A percentile compares a stretch with the other conserved stretches of the same genome.
These are phyloP conservation scores for Dyspetes luteomarginatus DNA, from an alignment of 2,888 invertebrate genomes.

Conservation along the genomic window DNA sequence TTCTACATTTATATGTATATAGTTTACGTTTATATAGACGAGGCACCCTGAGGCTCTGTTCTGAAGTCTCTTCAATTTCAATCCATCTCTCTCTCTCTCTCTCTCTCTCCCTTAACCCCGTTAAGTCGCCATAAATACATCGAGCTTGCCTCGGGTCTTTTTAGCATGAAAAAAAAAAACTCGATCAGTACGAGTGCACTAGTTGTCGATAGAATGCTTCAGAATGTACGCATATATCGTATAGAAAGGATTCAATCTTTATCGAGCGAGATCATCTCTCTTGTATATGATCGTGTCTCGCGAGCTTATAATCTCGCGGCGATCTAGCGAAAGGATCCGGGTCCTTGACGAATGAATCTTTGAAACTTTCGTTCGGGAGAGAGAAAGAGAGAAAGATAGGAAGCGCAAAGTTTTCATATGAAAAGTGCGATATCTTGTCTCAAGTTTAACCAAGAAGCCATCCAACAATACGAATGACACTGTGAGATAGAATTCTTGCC, in stretches of 20 bases:
- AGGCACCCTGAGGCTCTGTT: background rate
- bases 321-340: constrained; percentile 55
- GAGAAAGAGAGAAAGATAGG: constrained; percentile 2
- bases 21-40: background rate
- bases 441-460: background rate
- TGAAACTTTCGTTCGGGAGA: constrained; percentile 49
- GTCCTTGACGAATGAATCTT: constrained; percentile 46
- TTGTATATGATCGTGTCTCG: constrained; percentile 37
- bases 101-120: too few relatives aligned
- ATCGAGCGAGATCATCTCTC: constrained; percentile 30
- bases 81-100: background rate
- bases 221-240: constrained; percentile 3
- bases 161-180: constrained; percentile 8
- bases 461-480: background rate
- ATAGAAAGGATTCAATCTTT: constrained; percentile 47
- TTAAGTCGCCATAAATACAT: too few relatives aligned
- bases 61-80: background rate
- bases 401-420: constrained; percentile 48
- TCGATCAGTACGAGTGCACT: background rate
- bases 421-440: constrained; percentile 35
- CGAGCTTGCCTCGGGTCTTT: background rate
- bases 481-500: constrained; percentile 2
- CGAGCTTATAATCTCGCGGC: constrained; percentile 7
- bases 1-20: background rate
- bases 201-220: background rate